phyloP scores from a whole-genome alignment of 2,113 vertebrate genomes.

The Jaculus jaculus region DNA sequence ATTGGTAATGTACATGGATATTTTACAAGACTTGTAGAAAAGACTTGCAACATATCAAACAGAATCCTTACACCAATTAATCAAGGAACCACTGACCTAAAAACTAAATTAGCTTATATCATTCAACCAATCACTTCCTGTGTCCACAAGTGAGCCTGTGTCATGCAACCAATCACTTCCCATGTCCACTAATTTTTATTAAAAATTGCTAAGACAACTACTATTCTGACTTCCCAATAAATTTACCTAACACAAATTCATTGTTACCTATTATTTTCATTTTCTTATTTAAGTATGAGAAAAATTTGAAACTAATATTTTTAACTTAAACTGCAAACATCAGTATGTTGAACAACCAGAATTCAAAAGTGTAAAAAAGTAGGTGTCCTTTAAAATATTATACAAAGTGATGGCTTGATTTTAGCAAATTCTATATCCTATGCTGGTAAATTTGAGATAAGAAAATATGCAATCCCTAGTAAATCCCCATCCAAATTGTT shows the following conservation, averaged over 20 bases:
- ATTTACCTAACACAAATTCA: not conserved
- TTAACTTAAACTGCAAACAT: conserved; percentile 22
- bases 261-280: not conserved
- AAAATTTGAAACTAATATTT: not conserved
- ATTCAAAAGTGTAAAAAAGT: not conserved
- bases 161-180: not conserved
- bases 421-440: not conserved
- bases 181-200: not conserved
- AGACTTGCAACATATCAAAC: not conserved
- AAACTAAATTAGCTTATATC: not conserved
- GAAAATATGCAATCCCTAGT: not conserved
- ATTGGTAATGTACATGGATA: not conserved
- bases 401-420: not conserved
- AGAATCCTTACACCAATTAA: conserved; percentile 10
- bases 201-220: not conserved
- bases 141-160: not conserved
- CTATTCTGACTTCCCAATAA: no score
- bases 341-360: not conserved
- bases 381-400: conserved; percentile 24
- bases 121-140: not conserved
- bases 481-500: not conserved
- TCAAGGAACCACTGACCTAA: not conserved
- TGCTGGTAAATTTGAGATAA: not conserved
- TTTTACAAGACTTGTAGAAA: not conserved
- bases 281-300: not conserved